These are phyloP conservation scores for Ctenoplectra terminalis DNA, from an alignment of 1,140 invertebrate species.

Conservation along the genomic window DNA sequence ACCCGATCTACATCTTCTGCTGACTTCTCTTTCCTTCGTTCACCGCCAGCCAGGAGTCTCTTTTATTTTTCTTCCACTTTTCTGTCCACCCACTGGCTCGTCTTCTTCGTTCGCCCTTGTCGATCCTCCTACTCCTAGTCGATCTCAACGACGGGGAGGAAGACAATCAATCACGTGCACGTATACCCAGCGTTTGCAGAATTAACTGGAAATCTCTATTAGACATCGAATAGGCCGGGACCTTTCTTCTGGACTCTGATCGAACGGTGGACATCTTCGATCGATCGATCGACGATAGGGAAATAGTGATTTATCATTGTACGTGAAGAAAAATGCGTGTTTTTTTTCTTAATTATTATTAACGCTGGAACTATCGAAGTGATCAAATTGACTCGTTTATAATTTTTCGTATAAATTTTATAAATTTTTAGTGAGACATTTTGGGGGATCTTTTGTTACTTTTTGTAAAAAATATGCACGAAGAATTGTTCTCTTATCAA, in stretches of 20 bases:
- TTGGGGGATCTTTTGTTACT: no score
- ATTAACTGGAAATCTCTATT: conserved; percentile 71
- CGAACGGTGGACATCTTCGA: no score
- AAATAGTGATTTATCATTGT: no score
- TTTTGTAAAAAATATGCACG: no score
- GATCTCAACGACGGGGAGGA: background rate
- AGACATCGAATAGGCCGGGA: conserved; percentile 27
- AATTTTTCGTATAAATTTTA: no score
- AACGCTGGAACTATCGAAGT: no score
- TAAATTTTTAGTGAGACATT: no score
- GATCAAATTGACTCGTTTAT: no score
- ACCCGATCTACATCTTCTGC: conserved; percentile 35
- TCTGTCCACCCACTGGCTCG: background rate
- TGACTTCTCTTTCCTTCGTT: background rate
- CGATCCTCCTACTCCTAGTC: background rate
- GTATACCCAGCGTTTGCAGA: conserved; percentile 62
- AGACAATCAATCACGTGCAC: conserved; percentile 67
- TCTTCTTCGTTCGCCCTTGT: background rate
- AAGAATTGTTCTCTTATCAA: no score
- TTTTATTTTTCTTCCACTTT: background rate
- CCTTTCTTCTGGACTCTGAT: conserved; percentile 13
- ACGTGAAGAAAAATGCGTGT: no score
- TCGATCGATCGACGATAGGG: background rate
- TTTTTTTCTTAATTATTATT: no score
- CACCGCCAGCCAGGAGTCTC: no score